phyloP scores from a whole-genome alignment of 30 jellyfish, hydroid and myxozoan species.

The Pseudorhiza aurosa region DNA sequence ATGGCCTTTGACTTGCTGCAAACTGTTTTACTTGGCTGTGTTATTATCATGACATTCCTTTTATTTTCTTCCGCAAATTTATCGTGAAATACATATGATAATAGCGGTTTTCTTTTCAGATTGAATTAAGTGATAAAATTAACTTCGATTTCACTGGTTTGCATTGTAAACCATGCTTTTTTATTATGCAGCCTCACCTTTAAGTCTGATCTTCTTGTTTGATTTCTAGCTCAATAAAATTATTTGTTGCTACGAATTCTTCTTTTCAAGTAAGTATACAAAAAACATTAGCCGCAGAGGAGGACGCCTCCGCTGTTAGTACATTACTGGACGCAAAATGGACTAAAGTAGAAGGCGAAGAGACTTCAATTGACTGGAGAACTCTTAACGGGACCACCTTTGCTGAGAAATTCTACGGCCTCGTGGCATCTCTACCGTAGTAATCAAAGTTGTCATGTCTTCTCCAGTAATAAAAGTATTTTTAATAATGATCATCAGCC shows the following conservation, averaged over 20 bases:
- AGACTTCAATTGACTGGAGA: slow-evolving; percentile 29
- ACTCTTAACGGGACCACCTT: slow-evolving; percentile 29
- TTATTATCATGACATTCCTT: too few species aligned
- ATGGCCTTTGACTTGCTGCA: too few species aligned
- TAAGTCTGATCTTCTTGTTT: not conserved
- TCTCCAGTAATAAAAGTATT: too few species aligned
- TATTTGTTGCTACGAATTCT: slow-evolving; percentile 5
- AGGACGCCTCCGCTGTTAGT: not conserved
- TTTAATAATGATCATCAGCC: too few species aligned
- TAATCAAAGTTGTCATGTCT: too few species aligned
- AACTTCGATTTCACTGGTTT: not conserved
- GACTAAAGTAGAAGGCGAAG: slow-evolving; percentile 52
- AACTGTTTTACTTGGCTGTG: too few species aligned
- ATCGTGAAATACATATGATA: too few species aligned
- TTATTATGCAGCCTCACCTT: not conserved
- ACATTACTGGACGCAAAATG: slow-evolving; percentile 37
- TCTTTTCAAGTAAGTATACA: slow-evolving; percentile 13
- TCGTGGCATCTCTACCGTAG: slow-evolving; percentile 50
- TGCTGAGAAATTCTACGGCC: slow-evolving; percentile 53
- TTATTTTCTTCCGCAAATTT: too few species aligned
- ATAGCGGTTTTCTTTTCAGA: not conserved
- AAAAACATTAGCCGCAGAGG: slow-evolving; percentile 27
- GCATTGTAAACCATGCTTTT: not conserved
- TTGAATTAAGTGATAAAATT: not conserved
- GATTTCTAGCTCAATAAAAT: slow-evolving; percentile 25